Conservation (phyloP, 2,888 invertebrate species). For the Synanthedon formicaeformis region DNA sequence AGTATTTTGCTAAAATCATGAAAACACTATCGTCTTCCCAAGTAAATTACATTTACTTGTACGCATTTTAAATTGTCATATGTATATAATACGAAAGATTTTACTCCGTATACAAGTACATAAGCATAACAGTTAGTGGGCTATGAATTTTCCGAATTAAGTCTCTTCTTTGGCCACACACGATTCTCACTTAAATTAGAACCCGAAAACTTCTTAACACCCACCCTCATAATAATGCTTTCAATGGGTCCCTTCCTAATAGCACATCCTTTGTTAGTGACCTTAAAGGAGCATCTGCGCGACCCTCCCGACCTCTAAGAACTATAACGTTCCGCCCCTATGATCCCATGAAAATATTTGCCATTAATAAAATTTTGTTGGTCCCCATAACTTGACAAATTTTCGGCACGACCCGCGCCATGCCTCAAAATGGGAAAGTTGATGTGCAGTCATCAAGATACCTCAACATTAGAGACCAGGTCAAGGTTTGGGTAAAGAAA, state of each 20-base stretch:
- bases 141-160: too few relatives aligned
- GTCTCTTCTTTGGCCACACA: too few relatives aligned
- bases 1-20: too few relatives aligned
- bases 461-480: conserved; percentile 12
- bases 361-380: conserved; percentile 18
- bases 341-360: conserved; percentile 5
- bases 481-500: conserved; percentile 27
- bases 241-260: neutral
- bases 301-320: neutral
- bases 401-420: conserved; percentile 24
- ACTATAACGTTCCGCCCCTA: conserved; percentile 1
- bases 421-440: conserved; percentile 9
- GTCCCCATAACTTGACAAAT: conserved; percentile 24
- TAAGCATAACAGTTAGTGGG: too few relatives aligned
- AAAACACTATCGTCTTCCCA: too few relatives aligned
- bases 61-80: too few relatives aligned
- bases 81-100: too few relatives aligned
- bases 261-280: neutral
- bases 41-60: too few relatives aligned
- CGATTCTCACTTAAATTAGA: too few relatives aligned
- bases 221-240: too few relatives aligned
- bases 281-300: conserved; percentile 1
- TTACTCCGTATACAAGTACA: too few relatives aligned
- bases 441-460: conserved; percentile 4
- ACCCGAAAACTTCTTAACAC: neutral